Evolutionary conservation across 2,888 invertebrate genomes (phyloP), one percentile per base, ranked within the genome.

Genomic region (Latheticus oryzae): DNA sequence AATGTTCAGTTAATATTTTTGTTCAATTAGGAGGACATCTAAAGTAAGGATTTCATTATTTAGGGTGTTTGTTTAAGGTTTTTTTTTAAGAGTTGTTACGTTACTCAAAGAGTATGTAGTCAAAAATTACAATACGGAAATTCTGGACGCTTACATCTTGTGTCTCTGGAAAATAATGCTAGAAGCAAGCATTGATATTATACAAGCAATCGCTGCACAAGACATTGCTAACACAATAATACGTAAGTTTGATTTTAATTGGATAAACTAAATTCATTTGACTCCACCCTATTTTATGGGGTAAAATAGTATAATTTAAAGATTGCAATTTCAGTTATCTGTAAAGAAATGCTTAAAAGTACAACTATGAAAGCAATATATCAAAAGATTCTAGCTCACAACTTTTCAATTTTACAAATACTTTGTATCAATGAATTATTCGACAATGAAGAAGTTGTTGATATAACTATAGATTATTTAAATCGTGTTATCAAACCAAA

Each of bases 401-500:
- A 40, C 4, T 38, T 55, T 16, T 47, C 28, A 24, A 15, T 48
- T 9, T 55, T 55, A 15, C 30, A 55, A 15, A 12, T 37, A 21
- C 32, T 55, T 19, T 19, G 2, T 5, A 12, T 26, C 11, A 26
- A 8, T 7, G 23, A 17, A 13, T 21, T 8, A 1, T 1, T 5
- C 15, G 13, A 38, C 7, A 1, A 8, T 8, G 15, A 37, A 7
- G 5, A 16, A 2, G n/a, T n/a, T n/a, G n/a, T n/a, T n/a, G n/a
- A n/a, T n/a, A 32, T 48, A 1, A 13, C 37, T 4, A 16, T 33
- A 2, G 16, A 13, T n/a, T 56, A 16, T 8, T 9, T 56, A 7
- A 24, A 32, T 12, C 50, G 56, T 5, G 17, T 56, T n/a, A 15
- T 56, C 26, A 26, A 33, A 3, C 56, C 50, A 13, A 9, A 9